Evolutionary conservation across 2,113 vertebrate species (phyloP).

Genomic region (Mola mola): DNA sequence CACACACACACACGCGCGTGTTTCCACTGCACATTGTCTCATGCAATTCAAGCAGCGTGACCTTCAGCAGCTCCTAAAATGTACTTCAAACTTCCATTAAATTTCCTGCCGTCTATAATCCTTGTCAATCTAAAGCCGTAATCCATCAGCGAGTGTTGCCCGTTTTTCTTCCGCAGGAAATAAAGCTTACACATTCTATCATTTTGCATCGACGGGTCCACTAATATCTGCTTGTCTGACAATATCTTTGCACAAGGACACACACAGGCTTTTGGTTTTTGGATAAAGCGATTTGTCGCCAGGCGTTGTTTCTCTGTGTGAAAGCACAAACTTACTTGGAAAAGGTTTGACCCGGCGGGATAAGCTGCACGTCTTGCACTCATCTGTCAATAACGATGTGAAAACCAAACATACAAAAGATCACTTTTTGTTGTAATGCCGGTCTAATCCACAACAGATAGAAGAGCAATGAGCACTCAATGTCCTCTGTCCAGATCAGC

Average conservation of each 20-base stretch:
- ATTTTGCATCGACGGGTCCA: not conserved
- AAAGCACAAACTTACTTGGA: too few relatives aligned
- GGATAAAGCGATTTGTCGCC: not conserved
- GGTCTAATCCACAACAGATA: too few relatives aligned
- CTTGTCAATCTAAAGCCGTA: conserved; percentile 50
- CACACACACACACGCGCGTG: too few relatives aligned
- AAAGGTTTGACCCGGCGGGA: conserved; percentile 3
- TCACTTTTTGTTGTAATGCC: conserved; percentile 1
- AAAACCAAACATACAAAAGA: conserved; percentile 1
- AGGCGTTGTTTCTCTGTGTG: not conserved
- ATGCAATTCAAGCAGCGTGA: conserved; percentile 3
- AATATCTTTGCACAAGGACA: not conserved
- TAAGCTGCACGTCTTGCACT: not conserved
- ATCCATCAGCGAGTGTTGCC: conserved; percentile 35
- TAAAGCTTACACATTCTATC: not conserved
- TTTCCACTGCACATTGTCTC: not conserved
- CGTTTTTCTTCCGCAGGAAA: conserved; percentile 5
- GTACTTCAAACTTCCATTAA: conserved; percentile 42
- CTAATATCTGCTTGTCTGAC: conserved; percentile 4
- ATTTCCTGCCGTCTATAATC: conserved; percentile 50
- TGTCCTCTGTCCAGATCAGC: too few relatives aligned
- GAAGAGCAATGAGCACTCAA: too few relatives aligned
- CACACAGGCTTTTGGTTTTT: not conserved
- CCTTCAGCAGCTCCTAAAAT: conserved; percentile 34
- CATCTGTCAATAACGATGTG: not conserved